These are phyloP conservation scores for Odontophorus gujanensis DNA, from an alignment of 2,113 vertebrate genomes.

Conservation along the genomic window DNA sequence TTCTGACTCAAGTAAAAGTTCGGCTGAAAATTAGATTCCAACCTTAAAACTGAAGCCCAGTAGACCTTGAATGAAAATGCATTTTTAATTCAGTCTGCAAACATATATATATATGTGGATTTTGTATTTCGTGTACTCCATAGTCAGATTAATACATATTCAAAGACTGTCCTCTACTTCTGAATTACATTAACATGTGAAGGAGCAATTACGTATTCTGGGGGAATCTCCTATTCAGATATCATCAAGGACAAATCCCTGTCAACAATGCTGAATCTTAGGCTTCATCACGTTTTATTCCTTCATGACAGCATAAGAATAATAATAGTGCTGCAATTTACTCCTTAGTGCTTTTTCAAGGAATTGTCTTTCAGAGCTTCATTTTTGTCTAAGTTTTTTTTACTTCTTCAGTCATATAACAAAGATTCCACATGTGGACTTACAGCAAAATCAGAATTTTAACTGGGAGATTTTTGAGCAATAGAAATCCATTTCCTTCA, in stretches of 20 bases:
- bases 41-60: neutral
- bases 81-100: neutral
- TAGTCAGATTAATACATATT: neutral
- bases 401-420: neutral
- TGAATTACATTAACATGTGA: neutral
- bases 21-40: neutral
- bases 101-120: neutral
- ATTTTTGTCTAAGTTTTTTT: neutral
- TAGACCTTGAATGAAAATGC: neutral
- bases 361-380: neutral
- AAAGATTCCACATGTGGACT: neutral
- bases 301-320: neutral
- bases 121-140: neutral
- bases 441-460: neutral
- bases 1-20: neutral
- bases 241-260: neutral
- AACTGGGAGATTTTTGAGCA: neutral
- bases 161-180: neutral
- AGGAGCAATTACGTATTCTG: neutral
- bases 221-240: neutral
- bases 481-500: neutral
- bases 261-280: neutral
- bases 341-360: neutral
- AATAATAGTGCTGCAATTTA: accelerated
- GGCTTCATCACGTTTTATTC: neutral